Conservation (phyloP, 2,113 vertebrate species). For the Serilophus lunatus region DNA sequence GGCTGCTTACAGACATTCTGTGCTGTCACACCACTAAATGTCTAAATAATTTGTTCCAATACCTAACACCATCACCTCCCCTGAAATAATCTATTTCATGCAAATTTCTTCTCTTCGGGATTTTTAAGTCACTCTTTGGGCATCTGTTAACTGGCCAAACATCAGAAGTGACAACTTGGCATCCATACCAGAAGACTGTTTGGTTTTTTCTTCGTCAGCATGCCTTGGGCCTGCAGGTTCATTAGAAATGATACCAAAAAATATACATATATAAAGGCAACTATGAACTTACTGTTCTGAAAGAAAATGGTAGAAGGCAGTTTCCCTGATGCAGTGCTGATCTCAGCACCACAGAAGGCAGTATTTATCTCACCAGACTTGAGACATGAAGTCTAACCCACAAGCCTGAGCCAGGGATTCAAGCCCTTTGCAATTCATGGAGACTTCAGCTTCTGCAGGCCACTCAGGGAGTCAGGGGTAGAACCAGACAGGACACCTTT, state of each 20-base stretch:
- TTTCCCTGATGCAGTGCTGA: neutral
- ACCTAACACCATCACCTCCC: neutral
- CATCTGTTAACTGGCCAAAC: neutral
- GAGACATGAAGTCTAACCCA: neutral
- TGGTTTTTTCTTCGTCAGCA: neutral
- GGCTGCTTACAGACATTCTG: neutral
- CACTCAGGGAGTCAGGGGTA: accelerated
- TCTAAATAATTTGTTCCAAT: neutral
- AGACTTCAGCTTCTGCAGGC: neutral
- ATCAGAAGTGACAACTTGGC: neutral
- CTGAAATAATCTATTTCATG: neutral
- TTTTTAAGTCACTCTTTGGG: neutral
- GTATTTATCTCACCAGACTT: neutral
- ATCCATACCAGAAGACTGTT: neutral
- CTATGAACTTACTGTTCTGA: neutral
- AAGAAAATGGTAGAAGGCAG: neutral
- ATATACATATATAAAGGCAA: neutral
- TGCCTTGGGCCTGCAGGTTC: neutral
- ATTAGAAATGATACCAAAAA: neutral
- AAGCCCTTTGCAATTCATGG: no score
- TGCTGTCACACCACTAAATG: neutral
- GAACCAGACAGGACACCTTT: neutral
- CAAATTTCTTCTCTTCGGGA: neutral
- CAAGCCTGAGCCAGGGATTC: neutral
- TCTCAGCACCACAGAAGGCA: neutral